Conservation (phyloP, 2,113 vertebrate genomes). For the Halichoeres trimaculatus region DNA sequence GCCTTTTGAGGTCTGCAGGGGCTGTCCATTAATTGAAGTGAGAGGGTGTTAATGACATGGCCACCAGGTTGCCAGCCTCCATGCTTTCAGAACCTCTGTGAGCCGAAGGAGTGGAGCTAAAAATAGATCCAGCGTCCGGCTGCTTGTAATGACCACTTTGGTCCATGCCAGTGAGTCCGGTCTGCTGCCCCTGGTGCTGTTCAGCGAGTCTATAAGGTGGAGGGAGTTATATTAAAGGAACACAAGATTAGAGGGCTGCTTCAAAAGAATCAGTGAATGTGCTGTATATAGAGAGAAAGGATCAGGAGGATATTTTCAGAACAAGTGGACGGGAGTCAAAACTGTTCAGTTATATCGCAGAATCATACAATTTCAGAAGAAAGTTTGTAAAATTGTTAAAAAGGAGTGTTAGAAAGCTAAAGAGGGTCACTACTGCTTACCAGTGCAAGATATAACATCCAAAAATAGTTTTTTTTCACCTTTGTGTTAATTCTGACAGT, state of each 20-base stretch:
- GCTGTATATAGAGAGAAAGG: neutral
- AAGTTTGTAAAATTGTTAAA: too few species aligned
- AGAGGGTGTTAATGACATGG: constrained; percentile 60
- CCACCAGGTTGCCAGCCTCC: constrained; percentile 45
- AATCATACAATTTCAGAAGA: too few species aligned
- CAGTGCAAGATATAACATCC: too few species aligned
- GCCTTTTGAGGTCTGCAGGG: constrained; percentile 6
- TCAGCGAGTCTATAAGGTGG: constrained; percentile 6
- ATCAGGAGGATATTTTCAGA: neutral
- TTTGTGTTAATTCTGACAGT: neutral
- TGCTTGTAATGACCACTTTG: constrained; percentile 49
- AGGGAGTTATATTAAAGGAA: neutral
- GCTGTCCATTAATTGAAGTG: constrained; percentile 50
- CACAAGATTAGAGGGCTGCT: neutral
- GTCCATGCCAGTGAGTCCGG: constrained; percentile 29
- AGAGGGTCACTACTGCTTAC: too few species aligned
- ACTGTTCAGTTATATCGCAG: neutral
- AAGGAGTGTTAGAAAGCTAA: too few species aligned
- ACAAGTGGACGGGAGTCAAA: neutral
- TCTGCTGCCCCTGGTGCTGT: constrained; percentile 9
- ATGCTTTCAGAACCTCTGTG: constrained; percentile 30
- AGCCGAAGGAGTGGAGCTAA: constrained; percentile 42
- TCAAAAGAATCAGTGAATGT: neutral
- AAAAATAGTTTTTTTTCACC: neutral
- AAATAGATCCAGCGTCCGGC: constrained; percentile 67